phyloP scores from a whole-genome alignment of 2,888 invertebrate genomes.

The Diploptera punctata region DNA sequence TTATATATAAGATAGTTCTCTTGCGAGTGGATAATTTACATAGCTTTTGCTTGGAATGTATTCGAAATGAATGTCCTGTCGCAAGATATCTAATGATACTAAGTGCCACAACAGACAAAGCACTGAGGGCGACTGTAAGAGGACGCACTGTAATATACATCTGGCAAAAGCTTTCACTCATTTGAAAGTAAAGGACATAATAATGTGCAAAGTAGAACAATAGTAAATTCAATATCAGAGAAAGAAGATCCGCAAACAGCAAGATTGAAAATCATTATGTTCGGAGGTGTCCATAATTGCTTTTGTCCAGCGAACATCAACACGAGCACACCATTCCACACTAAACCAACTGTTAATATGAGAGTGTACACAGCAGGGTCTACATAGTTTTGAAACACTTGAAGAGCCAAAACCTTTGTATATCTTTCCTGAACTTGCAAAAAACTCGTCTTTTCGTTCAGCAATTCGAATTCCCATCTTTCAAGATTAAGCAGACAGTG shows the following conservation, averaged over 20 bases:
- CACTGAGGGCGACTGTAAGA: neutral
- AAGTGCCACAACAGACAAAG: conserved; percentile 1
- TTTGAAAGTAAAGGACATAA: neutral
- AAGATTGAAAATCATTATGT: conserved; percentile 12
- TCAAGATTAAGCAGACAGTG: neutral
- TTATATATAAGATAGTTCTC: neutral
- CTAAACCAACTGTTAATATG: neutral
- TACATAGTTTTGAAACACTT: neutral
- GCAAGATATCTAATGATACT: neutral
- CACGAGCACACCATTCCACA: neutral
- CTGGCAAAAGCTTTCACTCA: neutral
- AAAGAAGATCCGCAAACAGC: conserved; percentile 3
- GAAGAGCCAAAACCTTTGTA: neutral
- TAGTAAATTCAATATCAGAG: neutral
- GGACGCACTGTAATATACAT: neutral
- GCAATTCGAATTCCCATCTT: neutral
- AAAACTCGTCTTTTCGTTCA: neutral
- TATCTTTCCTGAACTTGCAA: neutral
- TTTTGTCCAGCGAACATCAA: neutral
- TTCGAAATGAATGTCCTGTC: neutral
- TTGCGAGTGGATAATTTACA: neutral
- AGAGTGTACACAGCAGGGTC: neutral
- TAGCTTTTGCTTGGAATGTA: neutral
- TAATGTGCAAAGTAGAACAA: neutral
- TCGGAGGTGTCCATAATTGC: conserved; percentile 1